A percentile compares a stretch with the other conserved stretches of the same genome.
These are phyloP conservation scores for Cynaeus angustus DNA, from an alignment of 2,888 invertebrate genomes.

Conservation along the genomic window DNA sequence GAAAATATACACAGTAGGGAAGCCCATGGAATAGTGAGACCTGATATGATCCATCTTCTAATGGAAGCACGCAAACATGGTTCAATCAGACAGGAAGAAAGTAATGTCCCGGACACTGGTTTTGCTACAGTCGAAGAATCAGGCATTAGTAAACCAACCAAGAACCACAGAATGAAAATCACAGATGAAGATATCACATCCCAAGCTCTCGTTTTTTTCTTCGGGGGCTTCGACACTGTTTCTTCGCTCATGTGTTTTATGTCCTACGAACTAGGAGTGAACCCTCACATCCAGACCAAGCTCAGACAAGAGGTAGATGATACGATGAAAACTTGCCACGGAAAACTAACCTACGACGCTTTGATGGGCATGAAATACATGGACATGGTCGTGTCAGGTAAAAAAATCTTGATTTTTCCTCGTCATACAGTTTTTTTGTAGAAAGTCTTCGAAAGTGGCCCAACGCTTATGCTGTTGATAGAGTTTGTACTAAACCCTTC, in stretches of 20 bases:
- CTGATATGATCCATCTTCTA: constrained; percentile 68
- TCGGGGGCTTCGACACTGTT: constrained; percentile 72
- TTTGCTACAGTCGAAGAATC: constrained; percentile 61
- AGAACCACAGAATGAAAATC: constrained; percentile 21
- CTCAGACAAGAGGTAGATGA: constrained; percentile 65
- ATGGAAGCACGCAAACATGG: constrained; percentile 68
- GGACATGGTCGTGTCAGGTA: constrained; percentile 71
- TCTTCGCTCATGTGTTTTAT: constrained; percentile 71
- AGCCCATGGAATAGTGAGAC: constrained; percentile 62
- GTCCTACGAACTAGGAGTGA: constrained; percentile 74
- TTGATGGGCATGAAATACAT: constrained; percentile 72
- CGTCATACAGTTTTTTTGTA: too few relatives aligned
- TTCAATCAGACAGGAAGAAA: constrained; percentile 15
- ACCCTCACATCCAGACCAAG: constrained; percentile 71
- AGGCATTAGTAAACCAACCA: constrained; percentile 37
- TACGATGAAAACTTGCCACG: constrained; percentile 47
- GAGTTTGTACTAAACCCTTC: constrained; percentile 73
- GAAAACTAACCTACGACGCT: constrained; percentile 69
- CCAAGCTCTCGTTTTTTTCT: constrained; percentile 73
- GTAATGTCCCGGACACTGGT: constrained; percentile 25
- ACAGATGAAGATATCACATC: constrained; percentile 74
- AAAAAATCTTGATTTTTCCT: too few relatives aligned
- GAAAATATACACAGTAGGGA: constrained; percentile 67
- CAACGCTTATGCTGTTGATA: constrained; percentile 69
- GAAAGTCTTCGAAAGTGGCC: constrained; percentile 73